Evolutionary conservation across 2,113 vertebrate genomes (phyloP).

Genomic region (Harpagus bidentatus): DNA sequence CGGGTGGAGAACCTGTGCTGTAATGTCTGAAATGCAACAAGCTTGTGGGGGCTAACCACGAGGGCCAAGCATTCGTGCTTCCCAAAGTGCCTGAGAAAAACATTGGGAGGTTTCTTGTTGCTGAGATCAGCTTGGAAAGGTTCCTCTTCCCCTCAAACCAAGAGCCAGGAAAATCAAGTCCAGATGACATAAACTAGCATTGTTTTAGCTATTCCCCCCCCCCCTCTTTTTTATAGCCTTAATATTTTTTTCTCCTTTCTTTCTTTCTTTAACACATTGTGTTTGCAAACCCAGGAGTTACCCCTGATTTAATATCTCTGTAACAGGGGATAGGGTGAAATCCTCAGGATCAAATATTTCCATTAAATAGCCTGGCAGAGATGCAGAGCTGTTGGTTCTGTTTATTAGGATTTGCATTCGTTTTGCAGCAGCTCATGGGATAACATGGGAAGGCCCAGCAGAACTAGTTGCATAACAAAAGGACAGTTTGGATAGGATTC

Average conservation of each 20-base stretch:
- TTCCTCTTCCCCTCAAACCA: background rate
- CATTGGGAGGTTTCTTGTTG: background rate
- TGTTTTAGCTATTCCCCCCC: background rate
- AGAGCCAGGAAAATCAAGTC: background rate
- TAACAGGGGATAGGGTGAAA: background rate
- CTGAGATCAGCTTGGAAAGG: background rate
- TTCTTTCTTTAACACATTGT: background rate
- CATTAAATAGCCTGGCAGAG: background rate
- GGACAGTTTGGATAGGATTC: background rate
- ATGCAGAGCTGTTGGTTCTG: background rate
- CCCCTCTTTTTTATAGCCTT: background rate
- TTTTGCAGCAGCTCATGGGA: background rate
- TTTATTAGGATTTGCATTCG: background rate
- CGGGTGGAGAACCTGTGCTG: background rate
- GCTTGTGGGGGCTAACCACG: background rate
- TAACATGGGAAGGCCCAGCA: background rate
- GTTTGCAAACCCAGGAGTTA: background rate
- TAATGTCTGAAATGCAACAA: background rate
- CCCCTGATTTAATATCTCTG: background rate
- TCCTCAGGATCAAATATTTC: background rate
- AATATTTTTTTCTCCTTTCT: background rate
- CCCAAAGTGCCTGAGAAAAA: background rate
- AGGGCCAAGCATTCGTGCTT: background rate
- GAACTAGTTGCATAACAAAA: background rate
- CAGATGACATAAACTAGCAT: background rate